Base-by-base conservation (phyloP, 1,140 invertebrate species). In the Micrasema longulum region DNA sequence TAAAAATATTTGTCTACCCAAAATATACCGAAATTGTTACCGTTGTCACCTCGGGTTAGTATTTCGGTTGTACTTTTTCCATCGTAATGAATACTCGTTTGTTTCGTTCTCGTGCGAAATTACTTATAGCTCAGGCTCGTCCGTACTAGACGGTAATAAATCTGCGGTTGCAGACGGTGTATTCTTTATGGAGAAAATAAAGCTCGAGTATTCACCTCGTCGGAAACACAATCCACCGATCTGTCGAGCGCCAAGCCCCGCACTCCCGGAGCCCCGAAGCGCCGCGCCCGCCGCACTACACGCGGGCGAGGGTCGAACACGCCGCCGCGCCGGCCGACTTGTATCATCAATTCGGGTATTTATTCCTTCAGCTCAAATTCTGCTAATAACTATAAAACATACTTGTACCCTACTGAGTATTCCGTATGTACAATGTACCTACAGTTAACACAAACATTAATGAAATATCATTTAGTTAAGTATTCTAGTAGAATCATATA, bases 131-230 rank as follows among this genome's bases (percentile, higher is more conserved):
- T 26, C 22, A 26, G 23, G 60, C 65, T 18, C 50, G 38, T 48
- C 16, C 38, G 65, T 26, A 11, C 41, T 53, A 18, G 36, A 12
- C 36, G 38, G 64, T 66, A 52, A 68, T 68, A 68, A 68, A 68
- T 68, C 50, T 55, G 50, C 65, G 50, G 50, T 14, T 55, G 65
- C 22, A 68, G 65, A 68, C 65, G 50, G 14, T 55, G 36, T 68
- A 55, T 41, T 67, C 50, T 55, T 67, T 23, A 43, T 55, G 50
- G 47, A 26, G 48, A n/a, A 68, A 68, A 68, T 68, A 68, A 68
- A 55, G 36, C 35, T 43, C 35, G 23, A 47, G 50, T 68, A 35
- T 55, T 43, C 50, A n/a, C 65, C 16, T 41, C 48, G 50, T 68
- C 65, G 38, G 35, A 22, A 12, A 57, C 14, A n/a, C 3, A 20